Evolutionary conservation across 2,797 vertebrate species (phyloP).

Genomic region (Sylvilagus floridanus): DNA sequence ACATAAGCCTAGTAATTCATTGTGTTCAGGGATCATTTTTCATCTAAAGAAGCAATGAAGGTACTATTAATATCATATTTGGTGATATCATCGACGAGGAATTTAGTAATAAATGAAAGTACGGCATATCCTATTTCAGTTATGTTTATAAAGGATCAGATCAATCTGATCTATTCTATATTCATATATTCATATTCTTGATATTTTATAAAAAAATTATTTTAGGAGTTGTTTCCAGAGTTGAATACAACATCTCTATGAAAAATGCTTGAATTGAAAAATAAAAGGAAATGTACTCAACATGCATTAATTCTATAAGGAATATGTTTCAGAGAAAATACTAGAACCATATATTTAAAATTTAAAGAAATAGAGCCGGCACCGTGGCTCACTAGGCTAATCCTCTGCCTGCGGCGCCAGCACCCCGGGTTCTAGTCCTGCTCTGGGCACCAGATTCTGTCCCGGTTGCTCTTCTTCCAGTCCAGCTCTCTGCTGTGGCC

Average conservation of each 20-base stretch:
- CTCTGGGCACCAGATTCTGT: too few relatives aligned
- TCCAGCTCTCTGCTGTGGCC: too few relatives aligned
- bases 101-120: constrained; percentile 57
- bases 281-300: constrained; percentile 76
- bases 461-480: too few relatives aligned
- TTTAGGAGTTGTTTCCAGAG: neutral
- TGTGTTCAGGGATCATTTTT: constrained; percentile 19
- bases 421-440: too few relatives aligned
- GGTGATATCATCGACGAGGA: constrained; percentile 25
- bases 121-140: constrained; percentile 11
- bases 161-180: neutral
- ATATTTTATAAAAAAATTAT: neutral
- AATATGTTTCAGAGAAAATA: constrained; percentile 6
- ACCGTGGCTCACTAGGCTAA: too few relatives aligned
- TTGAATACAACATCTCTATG: neutral
- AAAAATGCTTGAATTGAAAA: constrained; percentile 57
- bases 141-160: constrained; percentile 69
- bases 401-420: too few relatives aligned
- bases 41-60: constrained; percentile 11
- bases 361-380: too few relatives aligned
- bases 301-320: constrained; percentile 71
- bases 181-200: constrained; percentile 11
- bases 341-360: neutral
- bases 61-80: constrained; percentile 33
- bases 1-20: neutral